phyloP scores from a whole-genome alignment of 2,888 invertebrate species.

The Allolobophora icterica region DNA sequence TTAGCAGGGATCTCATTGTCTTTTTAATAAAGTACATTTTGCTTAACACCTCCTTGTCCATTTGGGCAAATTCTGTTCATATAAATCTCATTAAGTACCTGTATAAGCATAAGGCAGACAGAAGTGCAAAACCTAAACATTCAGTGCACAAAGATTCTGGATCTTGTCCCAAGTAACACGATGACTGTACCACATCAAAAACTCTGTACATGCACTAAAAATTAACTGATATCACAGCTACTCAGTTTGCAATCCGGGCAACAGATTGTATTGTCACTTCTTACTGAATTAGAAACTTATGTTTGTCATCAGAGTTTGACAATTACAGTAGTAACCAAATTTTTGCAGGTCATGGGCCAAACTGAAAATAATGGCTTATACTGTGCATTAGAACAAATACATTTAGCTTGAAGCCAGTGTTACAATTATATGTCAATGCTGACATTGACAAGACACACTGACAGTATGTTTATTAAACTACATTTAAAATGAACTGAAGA shows the following conservation, averaged over 20 bases:
- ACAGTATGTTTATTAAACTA: background rate
- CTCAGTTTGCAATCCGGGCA: background rate
- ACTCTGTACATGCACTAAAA: background rate
- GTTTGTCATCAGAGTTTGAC: background rate
- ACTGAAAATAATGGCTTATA: slow-evolving; percentile 4
- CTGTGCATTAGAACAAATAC: background rate
- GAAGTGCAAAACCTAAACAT: background rate
- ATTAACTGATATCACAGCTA: background rate
- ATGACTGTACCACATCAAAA: background rate
- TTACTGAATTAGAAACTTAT: background rate
- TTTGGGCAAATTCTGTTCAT: background rate
- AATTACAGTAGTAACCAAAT: background rate
- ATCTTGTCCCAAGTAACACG: background rate
- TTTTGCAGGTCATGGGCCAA: background rate
- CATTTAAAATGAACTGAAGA: background rate
- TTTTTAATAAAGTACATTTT: background rate
- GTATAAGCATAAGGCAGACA: background rate
- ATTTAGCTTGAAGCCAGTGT: background rate
- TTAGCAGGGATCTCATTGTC: too few relatives aligned
- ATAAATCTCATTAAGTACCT: slow-evolving; percentile 7
- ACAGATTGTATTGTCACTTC: background rate
- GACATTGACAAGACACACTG: too few relatives aligned
- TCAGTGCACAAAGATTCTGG: background rate
- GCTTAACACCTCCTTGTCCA: background rate
- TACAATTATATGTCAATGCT: background rate